Percentiles rank a stretch among this genome's conserved stretches.
phyloP scores from a whole-genome alignment of 2,888 invertebrate genomes.

The Apotomis betuletana region DNA sequence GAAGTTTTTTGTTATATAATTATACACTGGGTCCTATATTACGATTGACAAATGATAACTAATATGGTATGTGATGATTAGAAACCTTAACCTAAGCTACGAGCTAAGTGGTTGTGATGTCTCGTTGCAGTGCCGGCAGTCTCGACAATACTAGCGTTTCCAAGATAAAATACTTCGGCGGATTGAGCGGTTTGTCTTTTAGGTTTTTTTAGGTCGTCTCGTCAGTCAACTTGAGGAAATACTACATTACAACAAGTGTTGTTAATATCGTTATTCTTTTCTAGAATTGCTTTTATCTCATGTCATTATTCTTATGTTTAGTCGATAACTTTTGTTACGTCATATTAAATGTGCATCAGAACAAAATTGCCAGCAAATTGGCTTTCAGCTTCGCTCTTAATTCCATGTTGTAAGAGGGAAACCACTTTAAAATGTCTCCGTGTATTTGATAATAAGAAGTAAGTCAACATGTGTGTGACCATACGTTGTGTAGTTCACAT shows the following conservation, averaged over 20 bases:
- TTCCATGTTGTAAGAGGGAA: no score
- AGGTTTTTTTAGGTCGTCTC: neutral
- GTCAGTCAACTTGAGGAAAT: neutral
- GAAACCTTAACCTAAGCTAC: conserved; percentile 9
- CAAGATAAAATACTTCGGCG: neutral
- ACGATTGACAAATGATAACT: neutral
- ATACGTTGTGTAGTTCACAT: no score
- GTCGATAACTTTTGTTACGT: neutral
- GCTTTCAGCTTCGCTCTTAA: no score
- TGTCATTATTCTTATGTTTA: neutral
- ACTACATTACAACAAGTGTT: neutral
- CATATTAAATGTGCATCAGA: neutral
- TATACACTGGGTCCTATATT: conserved; percentile 12
- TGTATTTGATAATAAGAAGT: no score
- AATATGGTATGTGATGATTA: neutral
- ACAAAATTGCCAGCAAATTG: no score
- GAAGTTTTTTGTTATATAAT: neutral
- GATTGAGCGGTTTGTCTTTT: neutral
- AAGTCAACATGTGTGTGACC: no score
- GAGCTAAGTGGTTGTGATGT: conserved; percentile 13
- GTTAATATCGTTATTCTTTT: neutral
- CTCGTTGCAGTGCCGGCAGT: conserved; percentile 11
- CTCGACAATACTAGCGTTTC: neutral
- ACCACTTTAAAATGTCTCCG: no score
- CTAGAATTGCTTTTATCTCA: no score